A percentile compares a stretch with the other conserved stretches of the same genome.
These are phyloP conservation scores for Pontoporia blainvillei DNA, from an alignment of 2,113 vertebrate species.

Conservation along the genomic window DNA sequence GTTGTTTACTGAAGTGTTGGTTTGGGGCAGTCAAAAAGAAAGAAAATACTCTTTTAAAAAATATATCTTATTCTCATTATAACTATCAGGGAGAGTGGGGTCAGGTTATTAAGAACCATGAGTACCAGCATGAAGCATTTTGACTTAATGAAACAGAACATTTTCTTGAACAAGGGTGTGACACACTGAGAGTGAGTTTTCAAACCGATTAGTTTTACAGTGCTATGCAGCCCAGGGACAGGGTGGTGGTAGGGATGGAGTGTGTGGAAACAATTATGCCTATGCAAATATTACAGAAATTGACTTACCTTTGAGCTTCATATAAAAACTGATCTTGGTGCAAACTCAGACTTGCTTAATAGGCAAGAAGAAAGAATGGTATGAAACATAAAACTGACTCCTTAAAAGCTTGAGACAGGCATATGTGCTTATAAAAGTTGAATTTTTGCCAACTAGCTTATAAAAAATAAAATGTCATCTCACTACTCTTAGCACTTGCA, in stretches of 20 bases:
- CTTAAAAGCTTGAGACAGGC: constrained; percentile 42
- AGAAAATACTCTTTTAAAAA: neutral
- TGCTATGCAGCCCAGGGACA: neutral
- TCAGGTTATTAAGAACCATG: neutral
- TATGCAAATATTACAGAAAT: constrained; percentile 56
- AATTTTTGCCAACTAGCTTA: constrained; percentile 54
- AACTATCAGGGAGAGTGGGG: neutral
- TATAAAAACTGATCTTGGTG: constrained; percentile 60
- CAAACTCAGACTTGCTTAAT: constrained; percentile 46
- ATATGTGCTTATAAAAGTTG: constrained; percentile 54
- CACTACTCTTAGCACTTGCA: constrained; percentile 27
- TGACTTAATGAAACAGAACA: constrained; percentile 14
- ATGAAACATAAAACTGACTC: constrained; percentile 58
- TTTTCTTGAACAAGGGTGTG: neutral
- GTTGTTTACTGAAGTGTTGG: neutral
- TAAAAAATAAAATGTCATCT: constrained; percentile 67
- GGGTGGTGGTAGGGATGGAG: neutral
- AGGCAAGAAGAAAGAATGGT: constrained; percentile 54
- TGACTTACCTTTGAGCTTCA: constrained; percentile 62
- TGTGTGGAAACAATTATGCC: constrained; percentile 49
- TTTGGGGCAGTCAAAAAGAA: neutral
- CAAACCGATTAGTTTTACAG: neutral
- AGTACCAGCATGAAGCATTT: neutral
- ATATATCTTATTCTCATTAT: neutral
- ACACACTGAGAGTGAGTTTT: neutral